Percentiles rank a stretch among this genome's conserved stretches.
Conservation (phyloP, 2,113 vertebrate genomes). For the Mus musculus region DNA sequence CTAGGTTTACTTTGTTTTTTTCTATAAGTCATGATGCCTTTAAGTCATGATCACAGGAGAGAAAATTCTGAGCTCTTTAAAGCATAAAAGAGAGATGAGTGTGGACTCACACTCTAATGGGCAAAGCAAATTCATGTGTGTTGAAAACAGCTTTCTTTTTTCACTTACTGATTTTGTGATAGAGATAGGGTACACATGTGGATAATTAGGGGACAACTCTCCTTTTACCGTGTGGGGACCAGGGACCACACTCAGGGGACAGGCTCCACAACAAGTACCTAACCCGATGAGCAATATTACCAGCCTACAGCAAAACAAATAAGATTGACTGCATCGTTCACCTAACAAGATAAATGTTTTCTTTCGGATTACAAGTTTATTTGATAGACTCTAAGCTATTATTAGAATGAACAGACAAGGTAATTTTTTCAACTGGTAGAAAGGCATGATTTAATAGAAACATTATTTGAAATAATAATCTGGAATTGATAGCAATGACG, state of each 20-base stretch:
- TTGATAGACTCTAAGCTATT: neutral
- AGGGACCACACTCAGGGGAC: neutral
- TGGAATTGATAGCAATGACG: neutral
- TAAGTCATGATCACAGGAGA: neutral
- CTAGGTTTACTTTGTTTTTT: neutral
- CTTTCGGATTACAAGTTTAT: neutral
- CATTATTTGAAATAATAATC: conserved; percentile 2
- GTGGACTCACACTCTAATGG: neutral
- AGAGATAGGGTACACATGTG: neutral
- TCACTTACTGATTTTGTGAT: neutral
- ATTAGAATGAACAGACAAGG: neutral
- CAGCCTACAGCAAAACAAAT: neutral
- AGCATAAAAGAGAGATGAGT: neutral
- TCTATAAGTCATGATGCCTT: neutral
- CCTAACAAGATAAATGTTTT: neutral
- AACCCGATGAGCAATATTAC: neutral
- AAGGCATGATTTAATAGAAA: neutral
- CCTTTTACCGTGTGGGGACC: neutral
- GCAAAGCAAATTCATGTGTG: neutral
- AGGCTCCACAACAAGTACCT: neutral
- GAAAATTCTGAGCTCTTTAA: neutral
- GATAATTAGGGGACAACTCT: neutral
- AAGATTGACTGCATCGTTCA: neutral
- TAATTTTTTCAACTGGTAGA: neutral
- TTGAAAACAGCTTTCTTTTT: neutral